Evolutionary conservation across 1,140 invertebrate species (phyloP).

Genomic region (Epicauta chinensis): DNA sequence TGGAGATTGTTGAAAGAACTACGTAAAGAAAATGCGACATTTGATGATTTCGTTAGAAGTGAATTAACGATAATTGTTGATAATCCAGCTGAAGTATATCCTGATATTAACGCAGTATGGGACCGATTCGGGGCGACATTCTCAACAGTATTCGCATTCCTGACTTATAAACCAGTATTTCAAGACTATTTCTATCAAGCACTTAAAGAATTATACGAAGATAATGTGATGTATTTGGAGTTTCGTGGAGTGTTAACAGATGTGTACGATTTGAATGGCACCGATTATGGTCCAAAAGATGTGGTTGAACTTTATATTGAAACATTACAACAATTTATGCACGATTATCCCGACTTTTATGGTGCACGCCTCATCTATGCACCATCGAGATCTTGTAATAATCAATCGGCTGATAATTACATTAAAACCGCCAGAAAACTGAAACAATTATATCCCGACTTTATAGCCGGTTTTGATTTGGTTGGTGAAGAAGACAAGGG

Average conservation of each 20-base stretch:
- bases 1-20: slow-evolving; percentile 54
- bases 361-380: slow-evolving; percentile 60
- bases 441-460: slow-evolving; percentile 46
- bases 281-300: slow-evolving; percentile 37
- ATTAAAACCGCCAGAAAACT: slow-evolving; percentile 42
- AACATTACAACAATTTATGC: slow-evolving; percentile 44
- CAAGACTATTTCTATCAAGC: slow-evolving; percentile 63
- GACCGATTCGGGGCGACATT: slow-evolving; percentile 57
- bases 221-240: slow-evolving; percentile 74
- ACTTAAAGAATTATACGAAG: slow-evolving; percentile 61
- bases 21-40: slow-evolving; percentile 44
- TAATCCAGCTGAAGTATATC: slow-evolving; percentile 53
- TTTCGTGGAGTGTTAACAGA: slow-evolving; percentile 41
- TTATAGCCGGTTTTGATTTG: slow-evolving; percentile 66
- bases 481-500: slow-evolving; percentile 68
- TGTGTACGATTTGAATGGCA: slow-evolving; percentile 48
- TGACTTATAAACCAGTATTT: slow-evolving; percentile 63
- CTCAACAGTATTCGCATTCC: slow-evolving; percentile 48
- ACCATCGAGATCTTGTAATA: slow-evolving; percentile 39
- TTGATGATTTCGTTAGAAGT: slow-evolving; percentile 51
- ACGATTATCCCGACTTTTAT: slow-evolving; percentile 53
- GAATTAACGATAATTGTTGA: slow-evolving; percentile 54
- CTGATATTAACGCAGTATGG: slow-evolving; percentile 62
- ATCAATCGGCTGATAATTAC: slow-evolving; percentile 32
- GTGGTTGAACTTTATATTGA: slow-evolving; percentile 45